Evolutionary conservation across 2,888 invertebrate species (phyloP), one percentile per base, ranked within the genome.

Genomic region (Zele albiditarsus): DNA sequence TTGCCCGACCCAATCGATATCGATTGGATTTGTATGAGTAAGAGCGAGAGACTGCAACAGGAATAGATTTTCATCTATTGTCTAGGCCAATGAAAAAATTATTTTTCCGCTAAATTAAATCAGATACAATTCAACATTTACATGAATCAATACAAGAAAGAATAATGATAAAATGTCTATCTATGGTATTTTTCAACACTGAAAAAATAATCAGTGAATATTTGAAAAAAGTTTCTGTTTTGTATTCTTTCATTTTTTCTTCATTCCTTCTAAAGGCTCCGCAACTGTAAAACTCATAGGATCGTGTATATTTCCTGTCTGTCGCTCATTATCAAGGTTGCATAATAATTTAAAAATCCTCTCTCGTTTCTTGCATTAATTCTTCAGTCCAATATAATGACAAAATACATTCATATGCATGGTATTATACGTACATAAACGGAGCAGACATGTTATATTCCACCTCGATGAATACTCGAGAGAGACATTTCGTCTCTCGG

Each of bases 1-100:
- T 10, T 71, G 42, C 65, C 53, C n/a, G 38, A 63, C 62, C 42
- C 49, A 63, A 69, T 49, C 58, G 27, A 62, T 71, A 65, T 74
- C 49, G 69, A 74, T 74, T 65, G 63, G 33, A 57, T 33, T 69
- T 46, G 46, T 46, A 16, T 5, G 5, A 23, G 23, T n/a, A 4
- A 53, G 8, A 53, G n/a, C 20, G 69, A 33, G 20, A 33, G 49
- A 60, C 20, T 31, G 27, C 3, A 46, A n/a, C 31, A 46, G n/a
- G 20, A 20, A 67, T 67, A 60, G 28, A 68, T 68, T 62, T 60
- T 12, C 0, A 42, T 46, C 10, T 25, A 68, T 60, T 42, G 68
- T 73, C 62, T 62, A 49, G 12, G 62, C 62, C 3, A n/a, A 23
- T 38, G 46, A 25, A 70, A 70, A 70, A 70, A 42, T 58, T 23